Evolutionary conservation across 1,140 invertebrate species (phyloP).

Genomic region (Drosophila prosaltans): DNA sequence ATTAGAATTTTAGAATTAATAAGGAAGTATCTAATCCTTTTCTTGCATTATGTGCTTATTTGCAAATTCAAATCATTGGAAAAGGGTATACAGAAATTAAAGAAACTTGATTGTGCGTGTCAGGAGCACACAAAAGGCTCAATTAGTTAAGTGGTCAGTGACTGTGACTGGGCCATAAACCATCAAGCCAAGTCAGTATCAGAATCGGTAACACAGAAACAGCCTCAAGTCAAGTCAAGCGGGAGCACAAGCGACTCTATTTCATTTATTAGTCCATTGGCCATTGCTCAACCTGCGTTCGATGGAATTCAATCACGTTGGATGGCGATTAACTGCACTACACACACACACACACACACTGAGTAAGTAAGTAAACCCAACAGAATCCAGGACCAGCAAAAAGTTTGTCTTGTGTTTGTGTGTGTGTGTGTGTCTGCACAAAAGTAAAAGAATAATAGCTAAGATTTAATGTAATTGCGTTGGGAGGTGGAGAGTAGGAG

Average conservation of each 20-base stretch:
- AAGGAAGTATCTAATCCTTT: too few species aligned
- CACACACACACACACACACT: conserved; percentile 27
- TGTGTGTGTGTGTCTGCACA: conserved; percentile 22
- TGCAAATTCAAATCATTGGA: not conserved
- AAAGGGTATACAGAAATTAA: conserved; percentile 35
- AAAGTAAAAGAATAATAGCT: conserved; percentile 80
- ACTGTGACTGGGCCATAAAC: conserved; percentile 61
- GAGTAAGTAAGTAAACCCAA: conserved; percentile 22
- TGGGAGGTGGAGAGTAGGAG: conserved; percentile 27
- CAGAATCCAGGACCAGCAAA: conserved; percentile 27
- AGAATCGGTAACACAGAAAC: conserved; percentile 31
- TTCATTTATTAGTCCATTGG: conserved; percentile 63
- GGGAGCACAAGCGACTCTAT: conserved; percentile 44
- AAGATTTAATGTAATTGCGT: conserved; percentile 80
- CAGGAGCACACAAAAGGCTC: conserved; percentile 71
- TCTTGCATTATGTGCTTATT: not conserved
- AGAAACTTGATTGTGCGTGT: conserved; percentile 69
- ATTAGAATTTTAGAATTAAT: too few species aligned
- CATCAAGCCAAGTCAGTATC: conserved; percentile 31
- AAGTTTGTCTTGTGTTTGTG: conserved; percentile 35
- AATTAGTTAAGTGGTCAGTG: conserved; percentile 79
- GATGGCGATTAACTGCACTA: conserved; percentile 73
- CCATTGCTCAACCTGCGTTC: conserved; percentile 69
- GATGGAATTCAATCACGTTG: conserved; percentile 80
- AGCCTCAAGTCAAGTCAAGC: conserved; percentile 65